Evolutionary conservation across 2,797 vertebrate species (phyloP), one percentile per base, ranked within the genome.

Genomic region (Holocentrus rufus): DNA sequence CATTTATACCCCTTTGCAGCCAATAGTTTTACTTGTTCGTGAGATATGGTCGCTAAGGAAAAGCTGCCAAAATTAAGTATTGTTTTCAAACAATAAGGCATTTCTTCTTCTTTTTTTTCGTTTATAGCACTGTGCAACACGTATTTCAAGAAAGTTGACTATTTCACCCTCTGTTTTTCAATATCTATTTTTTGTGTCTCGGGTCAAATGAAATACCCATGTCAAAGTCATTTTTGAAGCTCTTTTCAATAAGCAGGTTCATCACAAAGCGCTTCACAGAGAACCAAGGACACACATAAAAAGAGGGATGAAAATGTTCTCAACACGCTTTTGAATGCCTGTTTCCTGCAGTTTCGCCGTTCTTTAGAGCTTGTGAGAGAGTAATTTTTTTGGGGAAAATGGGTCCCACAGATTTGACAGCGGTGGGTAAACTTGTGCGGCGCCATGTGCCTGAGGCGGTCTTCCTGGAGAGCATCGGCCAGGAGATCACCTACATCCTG

Each of bases 401-500:
- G 14, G 2, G 0, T 76, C 53, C 20, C 11, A 10, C 85, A 93
- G 91, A 89, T 52, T 69, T 91, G 66, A 81, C 84, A 34, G 84
- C 88, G 18, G 55, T 95, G 65, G 88, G 85, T 83, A 62, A 74
- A 73, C 94, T 98, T 36, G 95, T 99, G 91, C 91, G 84, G 22
- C 94, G 94, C 67, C 96, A 98, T 0, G 91, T 98, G 58, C 91
- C 96, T 0, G 94, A 95, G 84, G 97, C 97, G 0, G 93, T 93
- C 64, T 94, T 98, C 67, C 94, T 99, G 67, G 98, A 99, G 89
- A 95, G 95, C 87, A 94, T 98, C 0, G 97, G 98, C 70, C 97
- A 99, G 39, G 98, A 99, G 85, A 91, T 99, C 87, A 98, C 96
- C 52, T 99, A 96, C 17, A 91, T 98, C 34, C 91, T 99, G 83